These are phyloP conservation scores for Pomatorhinus ruficollis DNA, from an alignment of 2,113 vertebrate species.

Conservation along the genomic window DNA sequence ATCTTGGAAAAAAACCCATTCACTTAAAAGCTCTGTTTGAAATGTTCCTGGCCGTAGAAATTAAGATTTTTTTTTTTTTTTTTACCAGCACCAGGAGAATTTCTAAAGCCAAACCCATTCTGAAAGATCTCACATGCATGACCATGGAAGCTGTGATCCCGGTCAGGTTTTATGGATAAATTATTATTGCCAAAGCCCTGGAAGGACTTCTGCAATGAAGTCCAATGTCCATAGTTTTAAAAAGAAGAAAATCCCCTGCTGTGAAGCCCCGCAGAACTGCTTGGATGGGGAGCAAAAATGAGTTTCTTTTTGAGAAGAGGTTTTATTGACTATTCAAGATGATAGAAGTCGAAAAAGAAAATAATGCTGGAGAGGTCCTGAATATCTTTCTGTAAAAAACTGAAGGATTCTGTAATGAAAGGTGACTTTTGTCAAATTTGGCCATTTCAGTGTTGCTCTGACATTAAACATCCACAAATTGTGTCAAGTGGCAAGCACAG, in stretches of 20 bases:
- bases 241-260: not conserved
- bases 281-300: not conserved
- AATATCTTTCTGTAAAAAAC: not conserved
- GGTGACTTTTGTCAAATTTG: not conserved
- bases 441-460: not conserved
- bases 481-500: not conserved
- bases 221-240: not conserved
- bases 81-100: not conserved
- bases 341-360: not conserved
- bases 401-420: not conserved
- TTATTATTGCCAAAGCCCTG: not conserved
- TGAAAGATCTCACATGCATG: not conserved
- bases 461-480: not conserved
- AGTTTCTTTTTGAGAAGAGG: not conserved
- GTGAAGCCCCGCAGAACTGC: not conserved
- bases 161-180: not conserved
- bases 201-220: not conserved
- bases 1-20: not conserved
- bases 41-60: not conserved
- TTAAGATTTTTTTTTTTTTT: too few species aligned
- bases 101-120: not conserved
- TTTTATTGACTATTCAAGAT: conserved; percentile 34
- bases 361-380: not conserved
- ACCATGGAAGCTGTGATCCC: not conserved
- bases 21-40: not conserved